Evolutionary conservation across 2,113 vertebrate species (phyloP), one percentile per base, ranked within the genome.

Genomic region (Myxocyprinus asiaticus): DNA sequence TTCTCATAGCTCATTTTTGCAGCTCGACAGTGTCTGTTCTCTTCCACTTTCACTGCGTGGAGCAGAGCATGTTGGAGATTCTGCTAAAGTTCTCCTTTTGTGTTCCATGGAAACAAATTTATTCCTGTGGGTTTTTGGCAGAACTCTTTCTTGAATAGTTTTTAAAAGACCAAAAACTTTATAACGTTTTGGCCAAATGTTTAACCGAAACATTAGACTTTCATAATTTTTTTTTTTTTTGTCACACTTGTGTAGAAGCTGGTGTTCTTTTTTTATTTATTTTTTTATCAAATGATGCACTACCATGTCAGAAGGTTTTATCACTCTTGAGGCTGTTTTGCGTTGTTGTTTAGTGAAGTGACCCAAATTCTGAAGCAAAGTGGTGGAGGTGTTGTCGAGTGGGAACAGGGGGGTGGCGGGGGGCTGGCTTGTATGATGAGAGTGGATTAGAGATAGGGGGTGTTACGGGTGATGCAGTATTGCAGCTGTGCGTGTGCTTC

Each of bases 361-460:
- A 92, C 91, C 92, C 86, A 82, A 82, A 87, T 84, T n/a, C 80
- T 91, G 74, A 90, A 89, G 90, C 87, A 90, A 90, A 92, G 89
- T 90, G 88, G 88, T 82, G 82, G 88, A 89, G 87, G 90, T 90
- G 91, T 92, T 84, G 88, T 79, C 17, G 77, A 77, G 66, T 76
- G 79, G 80, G 84, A 78, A 71, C 68, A 62, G 82, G 79, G 47
- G 87, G 33, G 9, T 56, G n/a, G 56, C n/a, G 59, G 82, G 44
- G 66, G 14, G 62, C n/a, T 8, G 64, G 17, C 55, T 84, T 58
- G 73, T 80, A 73, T 61, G 50, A 82, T 83, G 62, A 81, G 82
- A 68, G 63, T 77, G 47, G 68, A 79, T 82, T 77, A 75, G 77
- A 55, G 48, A 51, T 67, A 62, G 76, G 17, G 10, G 9, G 76